phyloP scores from a whole-genome alignment of 2,113 vertebrate species.

The Anoura caudifer region DNA sequence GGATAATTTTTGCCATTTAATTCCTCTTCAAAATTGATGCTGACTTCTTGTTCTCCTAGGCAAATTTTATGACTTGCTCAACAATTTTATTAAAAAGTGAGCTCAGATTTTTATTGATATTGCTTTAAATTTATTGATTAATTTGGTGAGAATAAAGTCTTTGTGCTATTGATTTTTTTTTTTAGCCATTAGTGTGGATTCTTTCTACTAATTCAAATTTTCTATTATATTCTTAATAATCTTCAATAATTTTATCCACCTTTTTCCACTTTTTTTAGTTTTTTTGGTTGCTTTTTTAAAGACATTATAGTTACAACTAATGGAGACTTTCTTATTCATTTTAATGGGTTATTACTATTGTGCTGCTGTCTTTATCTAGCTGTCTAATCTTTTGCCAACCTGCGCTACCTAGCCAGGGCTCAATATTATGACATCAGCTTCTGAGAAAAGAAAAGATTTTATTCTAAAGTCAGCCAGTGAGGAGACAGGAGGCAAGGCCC shows the following conservation, averaged over 20 bases:
- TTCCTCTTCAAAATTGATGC: neutral
- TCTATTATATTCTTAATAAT: neutral
- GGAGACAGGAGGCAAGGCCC: neutral
- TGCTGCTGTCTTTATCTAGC: neutral
- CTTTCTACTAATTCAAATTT: neutral
- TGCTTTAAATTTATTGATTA: neutral
- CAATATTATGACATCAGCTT: neutral
- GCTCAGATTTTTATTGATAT: neutral
- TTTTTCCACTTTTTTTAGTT: no score
- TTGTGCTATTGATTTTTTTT: neutral
- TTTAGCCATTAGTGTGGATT: neutral
- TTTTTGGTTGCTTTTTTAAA: neutral
- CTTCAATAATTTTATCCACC: neutral
- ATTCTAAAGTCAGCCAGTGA: neutral
- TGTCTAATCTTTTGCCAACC: neutral
- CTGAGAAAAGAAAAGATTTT: neutral
- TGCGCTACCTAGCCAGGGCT: neutral
- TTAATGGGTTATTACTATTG: neutral
- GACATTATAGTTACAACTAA: neutral
- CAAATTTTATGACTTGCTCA: neutral
- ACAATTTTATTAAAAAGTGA: neutral
- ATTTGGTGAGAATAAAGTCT: neutral
- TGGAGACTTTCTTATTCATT: neutral
- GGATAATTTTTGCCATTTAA: neutral
- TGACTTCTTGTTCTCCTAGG: neutral